Evolutionary conservation across 2,888 invertebrate genomes (phyloP).

Genomic region (Elegia similella): DNA sequence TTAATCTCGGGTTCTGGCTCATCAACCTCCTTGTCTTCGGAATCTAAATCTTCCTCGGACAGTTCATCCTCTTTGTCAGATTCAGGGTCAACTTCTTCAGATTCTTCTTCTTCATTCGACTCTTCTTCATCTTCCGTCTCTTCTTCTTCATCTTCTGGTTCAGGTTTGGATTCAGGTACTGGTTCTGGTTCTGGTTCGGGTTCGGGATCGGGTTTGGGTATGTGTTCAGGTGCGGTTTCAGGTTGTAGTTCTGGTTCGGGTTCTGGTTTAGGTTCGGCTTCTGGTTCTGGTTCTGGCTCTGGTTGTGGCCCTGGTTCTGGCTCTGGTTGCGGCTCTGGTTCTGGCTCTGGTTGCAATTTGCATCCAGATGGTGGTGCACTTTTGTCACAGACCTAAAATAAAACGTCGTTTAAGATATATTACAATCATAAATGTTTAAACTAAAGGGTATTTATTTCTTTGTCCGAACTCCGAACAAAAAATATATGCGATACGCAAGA

Average conservation of each 20-base stretch:
- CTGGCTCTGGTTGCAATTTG: constrained; percentile 41
- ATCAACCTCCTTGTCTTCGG: constrained; percentile 51
- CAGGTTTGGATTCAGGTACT: constrained; percentile 48
- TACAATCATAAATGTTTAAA: too few relatives aligned
- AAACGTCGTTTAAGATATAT: neutral
- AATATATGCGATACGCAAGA: too few relatives aligned
- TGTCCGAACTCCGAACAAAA: too few relatives aligned
- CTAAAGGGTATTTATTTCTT: too few relatives aligned
- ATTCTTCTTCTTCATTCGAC: constrained; percentile 47
- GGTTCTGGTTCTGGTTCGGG: constrained; percentile 59
- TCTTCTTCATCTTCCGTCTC: constrained; percentile 24
- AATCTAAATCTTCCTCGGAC: constrained; percentile 62
- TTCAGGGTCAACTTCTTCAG: constrained; percentile 40
- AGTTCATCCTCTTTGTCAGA: constrained; percentile 32
- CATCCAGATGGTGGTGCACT: constrained; percentile 51
- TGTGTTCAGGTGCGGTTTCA: constrained; percentile 37
- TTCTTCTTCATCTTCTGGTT: constrained; percentile 38
- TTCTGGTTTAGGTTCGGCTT: neutral
- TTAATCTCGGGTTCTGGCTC: constrained; percentile 54
- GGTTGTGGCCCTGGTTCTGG: constrained; percentile 61
- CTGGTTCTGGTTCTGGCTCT: constrained; percentile 38
- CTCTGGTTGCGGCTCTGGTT: constrained; percentile 55
- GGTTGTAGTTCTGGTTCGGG: neutral
- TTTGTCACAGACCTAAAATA: constrained; percentile 62
- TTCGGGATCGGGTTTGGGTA: constrained; percentile 52